Base-by-base conservation (phyloP, 2,797 vertebrate genomes). In the Platyrinchus mystaceus region DNA sequence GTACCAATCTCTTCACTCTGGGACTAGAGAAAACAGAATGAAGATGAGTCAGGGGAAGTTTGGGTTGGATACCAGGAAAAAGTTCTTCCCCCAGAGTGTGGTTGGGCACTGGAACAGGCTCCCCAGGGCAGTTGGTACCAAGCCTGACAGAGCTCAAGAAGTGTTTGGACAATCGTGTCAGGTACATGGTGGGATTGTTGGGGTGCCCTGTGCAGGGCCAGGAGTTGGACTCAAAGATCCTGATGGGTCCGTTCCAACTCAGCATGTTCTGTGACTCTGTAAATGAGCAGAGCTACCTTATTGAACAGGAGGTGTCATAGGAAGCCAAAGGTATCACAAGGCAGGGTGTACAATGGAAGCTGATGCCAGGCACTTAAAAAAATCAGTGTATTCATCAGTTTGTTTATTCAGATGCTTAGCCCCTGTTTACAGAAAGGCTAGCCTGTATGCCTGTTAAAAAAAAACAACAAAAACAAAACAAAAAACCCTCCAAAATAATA, bases 91-190 rank as follows among this genome's bases (percentile, higher is more conserved):
- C 14, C 87, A 37, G 71, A 52, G 37, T 36, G 4, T 70, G 58
- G 14, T 3, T 58, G 64, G 36, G 71, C 70, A 76, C 23, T 89
- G 58, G 58, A 30, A 21, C 56, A 30, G 78, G 20, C 32, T 68
- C 12, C 19, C 13, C 70, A 44, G 44, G n/a, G 50, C 26, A 58
- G 62, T 44, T 44, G 71, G 36, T 5, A 43, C 69, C 20, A 2
- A n/a, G 56, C 19, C 56, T 76, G 56, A 9, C 71, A 37, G 16
- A 83, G 36, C 50, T 69, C 27, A 24, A 34, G 44, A 34, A 59
- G n/a, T 2, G 1, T 46, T 81, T 36, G 69, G 47, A 1, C 34
- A 66, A 4, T 1, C 2, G 19, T 62, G 3, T 37, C 43, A 39
- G 58, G 24, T 17, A 44, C 44, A 39, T 7, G 14, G 0, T 52